Evolutionary conservation across 92 coral and sea anemone species (phyloP).

Genomic region (Zoanthus solanderi): DNA sequence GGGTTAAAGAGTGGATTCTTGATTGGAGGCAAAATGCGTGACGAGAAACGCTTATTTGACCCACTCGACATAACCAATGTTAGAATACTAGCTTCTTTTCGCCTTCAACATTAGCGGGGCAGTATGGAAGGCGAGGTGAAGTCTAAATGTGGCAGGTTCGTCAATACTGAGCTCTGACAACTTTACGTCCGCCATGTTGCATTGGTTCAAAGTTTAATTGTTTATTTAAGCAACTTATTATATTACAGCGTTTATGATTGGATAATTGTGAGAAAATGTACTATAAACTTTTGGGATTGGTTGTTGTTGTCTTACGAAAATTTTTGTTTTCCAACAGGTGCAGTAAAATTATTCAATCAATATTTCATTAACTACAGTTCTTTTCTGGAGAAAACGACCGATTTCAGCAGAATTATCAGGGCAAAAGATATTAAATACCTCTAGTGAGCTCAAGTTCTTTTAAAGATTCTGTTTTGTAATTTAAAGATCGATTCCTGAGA

Average conservation of each 20-base stretch:
- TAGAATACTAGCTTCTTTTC: constrained; percentile 2
- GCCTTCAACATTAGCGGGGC: constrained; percentile 15
- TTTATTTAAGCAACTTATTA: constrained; percentile 11
- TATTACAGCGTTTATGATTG: constrained; percentile 26
- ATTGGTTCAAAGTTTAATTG: constrained; percentile 21
- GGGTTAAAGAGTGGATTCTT: constrained; percentile 93
- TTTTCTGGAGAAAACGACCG: constrained; percentile 8
- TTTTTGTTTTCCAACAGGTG: constrained; percentile 24
- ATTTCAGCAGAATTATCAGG: constrained; percentile 3
- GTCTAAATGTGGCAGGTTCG: not conserved
- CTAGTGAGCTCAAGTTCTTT: no score
- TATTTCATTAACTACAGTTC: constrained; percentile 31
- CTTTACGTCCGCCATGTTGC: constrained; percentile 50
- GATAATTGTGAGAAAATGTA: not conserved
- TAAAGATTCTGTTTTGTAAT: no score
- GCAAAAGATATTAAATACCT: not conserved
- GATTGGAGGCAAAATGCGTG: constrained; percentile 92
- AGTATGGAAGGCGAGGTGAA: constrained; percentile 8
- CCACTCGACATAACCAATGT: constrained; percentile 78
- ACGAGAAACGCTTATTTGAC: constrained; percentile 68
- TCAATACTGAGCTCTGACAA: not conserved
- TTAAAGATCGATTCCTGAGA: no score
- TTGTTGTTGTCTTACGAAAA: not conserved
- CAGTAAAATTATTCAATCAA: constrained; percentile 29
- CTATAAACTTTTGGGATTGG: constrained; percentile 26